These are phyloP conservation scores for Falcaria lacertinaria DNA, from an alignment of 2,888 invertebrate species.

Conservation along the genomic window DNA sequence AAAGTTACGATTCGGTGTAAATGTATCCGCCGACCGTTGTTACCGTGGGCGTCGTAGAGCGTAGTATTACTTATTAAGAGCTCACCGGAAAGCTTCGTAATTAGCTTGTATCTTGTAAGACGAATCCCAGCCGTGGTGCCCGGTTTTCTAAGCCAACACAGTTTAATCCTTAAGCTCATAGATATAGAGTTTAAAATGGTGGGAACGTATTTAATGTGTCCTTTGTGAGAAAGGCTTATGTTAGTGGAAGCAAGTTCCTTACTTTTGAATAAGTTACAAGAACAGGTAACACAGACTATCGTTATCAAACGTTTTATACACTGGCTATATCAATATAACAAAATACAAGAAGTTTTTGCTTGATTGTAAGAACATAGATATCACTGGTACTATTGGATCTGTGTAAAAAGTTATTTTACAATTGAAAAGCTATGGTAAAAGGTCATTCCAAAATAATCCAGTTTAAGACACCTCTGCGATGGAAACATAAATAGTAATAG, in stretches of 20 bases:
- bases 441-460: too few species aligned
- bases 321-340: too few species aligned
- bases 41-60: conserved; percentile 29
- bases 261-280: not conserved
- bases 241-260: not conserved
- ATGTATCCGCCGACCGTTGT: conserved; percentile 12
- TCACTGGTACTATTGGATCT: too few species aligned
- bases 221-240: not conserved
- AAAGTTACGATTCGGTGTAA: conserved; percentile 27
- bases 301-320: too few species aligned
- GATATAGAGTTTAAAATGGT: not conserved
- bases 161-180: not conserved
- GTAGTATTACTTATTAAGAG: conserved; percentile 53
- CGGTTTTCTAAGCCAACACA: conserved; percentile 7
- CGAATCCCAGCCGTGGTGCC: conserved; percentile 18
- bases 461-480: too few species aligned
- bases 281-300: not conserved
- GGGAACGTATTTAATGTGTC: not conserved
- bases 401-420: too few species aligned
- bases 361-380: too few species aligned
- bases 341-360: too few species aligned
- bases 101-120: conserved; percentile 48
- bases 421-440: too few species aligned
- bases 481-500: too few species aligned
- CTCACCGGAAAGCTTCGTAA: conserved; percentile 44